Evolutionary conservation across 92 coral and sea anemone genomes (phyloP).

Genomic region (Phymanthus crucifer): DNA sequence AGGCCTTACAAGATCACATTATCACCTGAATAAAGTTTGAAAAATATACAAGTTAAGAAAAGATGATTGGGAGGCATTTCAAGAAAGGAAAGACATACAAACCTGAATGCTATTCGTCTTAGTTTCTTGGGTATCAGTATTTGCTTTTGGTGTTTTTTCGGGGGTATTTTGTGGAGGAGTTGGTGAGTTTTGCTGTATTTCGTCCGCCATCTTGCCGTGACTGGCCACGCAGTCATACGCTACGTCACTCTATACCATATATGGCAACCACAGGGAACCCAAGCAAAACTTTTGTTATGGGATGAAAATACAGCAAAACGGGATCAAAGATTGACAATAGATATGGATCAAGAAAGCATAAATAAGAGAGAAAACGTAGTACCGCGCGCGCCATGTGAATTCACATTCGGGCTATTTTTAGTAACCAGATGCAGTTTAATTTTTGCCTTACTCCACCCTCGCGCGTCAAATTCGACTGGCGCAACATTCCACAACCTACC

Average conservation of each 20-base stretch:
- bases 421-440: no score
- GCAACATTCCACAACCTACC: no score
- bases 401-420: no score
- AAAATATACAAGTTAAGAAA: not conserved
- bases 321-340: no score
- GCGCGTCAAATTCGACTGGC: no score
- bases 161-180: constrained; percentile 24
- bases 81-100: not conserved
- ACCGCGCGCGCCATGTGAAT: no score
- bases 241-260: constrained; percentile 70
- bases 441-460: no score
- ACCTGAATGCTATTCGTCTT: constrained; percentile 22
- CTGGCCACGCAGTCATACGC: constrained; percentile 94
- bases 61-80: not conserved
- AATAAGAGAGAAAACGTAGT: not conserved
- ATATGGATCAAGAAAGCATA: no score
- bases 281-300: not conserved
- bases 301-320: not conserved
- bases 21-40: not conserved
- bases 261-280: constrained; percentile 36
- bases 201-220: constrained; percentile 96
- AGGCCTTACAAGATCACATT: not conserved
- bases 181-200: constrained; percentile 23
- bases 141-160: constrained; percentile 17
- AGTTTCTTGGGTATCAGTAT: not conserved